Base-by-base conservation (phyloP, 1,140 invertebrate genomes). In the Lordiphosa clarofinis region DNA sequence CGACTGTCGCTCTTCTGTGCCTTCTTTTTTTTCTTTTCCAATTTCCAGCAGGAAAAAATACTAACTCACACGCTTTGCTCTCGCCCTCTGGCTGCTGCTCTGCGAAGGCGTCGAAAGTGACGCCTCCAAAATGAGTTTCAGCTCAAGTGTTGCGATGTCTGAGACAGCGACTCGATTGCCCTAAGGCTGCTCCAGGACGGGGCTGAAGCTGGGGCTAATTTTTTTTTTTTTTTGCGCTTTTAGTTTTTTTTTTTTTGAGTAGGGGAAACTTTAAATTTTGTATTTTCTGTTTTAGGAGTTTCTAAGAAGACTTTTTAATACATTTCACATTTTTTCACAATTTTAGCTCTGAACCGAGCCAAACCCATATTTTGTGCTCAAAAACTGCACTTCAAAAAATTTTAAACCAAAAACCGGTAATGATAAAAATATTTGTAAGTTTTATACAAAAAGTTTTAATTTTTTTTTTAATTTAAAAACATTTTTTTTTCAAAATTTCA, bases 91-190 rank as follows among this genome's bases (percentile, higher is more conserved):
- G 64, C 70, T 46, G 42, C 44, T 55, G 52, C 39, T 58, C 42
- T 50, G 49, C 39, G 42, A 47, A 63, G 50, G 56, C 70, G 66
- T 46, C 46, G 53, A 55, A 61, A 60, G 55, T 67, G 47, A 59
- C 58, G 65, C 66, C 56, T 47, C 48, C 54, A 38, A 82, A 81
- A 75, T 82, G 75, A 74, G 66, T 71, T 81, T 71, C 37, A 47
- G 67, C 60, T 56, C 37, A 68, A 56, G 69, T 64, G 53, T 43
- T 61, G 74, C 44, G 50, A 66, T 42, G 53, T 62, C 53, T 31
- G 44, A 28, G 66, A 50, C 48, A 28, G 53, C 48, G 43, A 15
- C 46, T 13, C 39, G 13, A 33, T 38, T 31, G 44, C 64, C 66
- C 60, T 15, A 11, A 11, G 66, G 66, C 66, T 50, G 31, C 19